Conservation (phyloP, 2,113 vertebrate species). For the Microcebus lehilahytsara region DNA sequence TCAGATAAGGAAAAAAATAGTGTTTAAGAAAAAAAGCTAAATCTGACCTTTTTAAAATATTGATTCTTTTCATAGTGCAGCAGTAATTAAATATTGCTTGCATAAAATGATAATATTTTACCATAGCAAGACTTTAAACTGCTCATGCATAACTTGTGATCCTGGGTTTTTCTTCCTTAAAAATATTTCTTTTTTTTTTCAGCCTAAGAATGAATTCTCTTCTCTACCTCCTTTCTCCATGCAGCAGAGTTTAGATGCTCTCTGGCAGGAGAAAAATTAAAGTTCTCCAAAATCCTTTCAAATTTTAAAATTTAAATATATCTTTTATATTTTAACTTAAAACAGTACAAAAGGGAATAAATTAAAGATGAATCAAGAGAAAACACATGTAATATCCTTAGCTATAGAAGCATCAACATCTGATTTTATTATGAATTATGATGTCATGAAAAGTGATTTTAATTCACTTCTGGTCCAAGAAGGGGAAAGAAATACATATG, state of each 20-base stretch:
- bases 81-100: background rate
- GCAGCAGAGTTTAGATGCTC: background rate
- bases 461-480: background rate
- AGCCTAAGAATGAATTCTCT: background rate
- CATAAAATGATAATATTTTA: constrained; percentile 8
- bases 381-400: background rate
- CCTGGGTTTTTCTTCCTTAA: constrained; percentile 4
- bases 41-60: background rate
- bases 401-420: background rate
- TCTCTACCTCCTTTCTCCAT: background rate
- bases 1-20: background rate
- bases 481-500: background rate
- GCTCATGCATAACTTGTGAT: background rate
- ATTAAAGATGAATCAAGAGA: background rate
- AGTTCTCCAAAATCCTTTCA: background rate
- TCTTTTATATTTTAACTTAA: constrained; percentile 14
- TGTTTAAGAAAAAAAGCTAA: background rate
- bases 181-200: background rate
- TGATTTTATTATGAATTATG: background rate
- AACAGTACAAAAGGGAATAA: background rate
- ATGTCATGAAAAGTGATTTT: background rate
- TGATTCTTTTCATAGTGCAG: background rate
- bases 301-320: background rate
- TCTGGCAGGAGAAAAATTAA: background rate
- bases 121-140: background rate